A percentile compares a stretch with the other conserved stretches of the same genome.
phyloP scores from a whole-genome alignment of 1,140 invertebrate species.

The Drosophila sucinea region DNA sequence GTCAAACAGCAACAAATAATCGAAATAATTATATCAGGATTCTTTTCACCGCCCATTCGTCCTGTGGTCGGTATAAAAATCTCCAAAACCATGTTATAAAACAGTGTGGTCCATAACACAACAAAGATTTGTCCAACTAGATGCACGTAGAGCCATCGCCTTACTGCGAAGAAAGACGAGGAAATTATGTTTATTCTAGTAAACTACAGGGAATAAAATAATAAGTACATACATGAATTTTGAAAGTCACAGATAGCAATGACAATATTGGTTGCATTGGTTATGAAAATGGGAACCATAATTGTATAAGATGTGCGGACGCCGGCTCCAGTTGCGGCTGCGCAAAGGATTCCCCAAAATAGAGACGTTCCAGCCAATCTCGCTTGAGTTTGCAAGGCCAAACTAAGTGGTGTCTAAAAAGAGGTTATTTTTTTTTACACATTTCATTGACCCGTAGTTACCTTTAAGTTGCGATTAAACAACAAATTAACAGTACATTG shows the following conservation, averaged over 20 bases:
- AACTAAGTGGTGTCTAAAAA: conserved; percentile 6
- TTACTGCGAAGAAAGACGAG: not conserved
- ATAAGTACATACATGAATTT: not conserved
- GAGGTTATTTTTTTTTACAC: not conserved
- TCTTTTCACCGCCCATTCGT: conserved; percentile 1
- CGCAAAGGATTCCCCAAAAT: conserved; percentile 3
- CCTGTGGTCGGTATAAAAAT: conserved; percentile 9
- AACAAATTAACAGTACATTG: not conserved
- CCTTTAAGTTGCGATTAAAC: conserved; percentile 1
- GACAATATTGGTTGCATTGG: not conserved
- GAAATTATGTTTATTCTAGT: not conserved
- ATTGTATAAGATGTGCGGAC: not conserved
- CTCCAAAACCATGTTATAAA: not conserved
- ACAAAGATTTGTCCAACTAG: not conserved
- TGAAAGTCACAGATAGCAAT: not conserved
- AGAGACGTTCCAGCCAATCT: not conserved
- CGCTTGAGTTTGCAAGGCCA: not conserved
- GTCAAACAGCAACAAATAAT: not conserved
- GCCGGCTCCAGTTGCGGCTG: not conserved
- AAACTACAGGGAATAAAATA: not conserved
- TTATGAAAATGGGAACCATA: not conserved
- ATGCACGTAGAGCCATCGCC: not conserved
- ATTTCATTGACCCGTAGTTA: not conserved
- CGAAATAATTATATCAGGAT: conserved; percentile 6
- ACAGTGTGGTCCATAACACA: not conserved